Base-by-base conservation (phyloP, 2,888 invertebrate genomes). In the Synergus umbraculus region DNA sequence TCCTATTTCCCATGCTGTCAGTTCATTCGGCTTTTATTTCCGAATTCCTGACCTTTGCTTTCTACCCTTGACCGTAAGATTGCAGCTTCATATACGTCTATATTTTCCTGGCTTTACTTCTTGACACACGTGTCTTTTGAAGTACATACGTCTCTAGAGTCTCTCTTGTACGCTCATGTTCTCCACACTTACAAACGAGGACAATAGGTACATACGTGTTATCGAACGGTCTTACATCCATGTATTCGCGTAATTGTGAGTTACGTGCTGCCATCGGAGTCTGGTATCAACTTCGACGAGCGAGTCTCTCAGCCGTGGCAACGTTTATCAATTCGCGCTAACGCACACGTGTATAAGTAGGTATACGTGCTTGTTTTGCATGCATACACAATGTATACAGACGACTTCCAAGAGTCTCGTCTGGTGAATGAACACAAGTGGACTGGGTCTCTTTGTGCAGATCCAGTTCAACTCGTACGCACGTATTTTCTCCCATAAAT, bases 271-370 rank as follows among this genome's bases (percentile, higher is more conserved):
- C 77, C 43, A 73, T 79, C 60, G 77, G 76, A 78, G 78, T 76
- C 76, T 66, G 78, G 77, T 76, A 82, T 77, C 78, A 77, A 63
- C 78, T 41, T 41, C 65, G 37, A 15, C 8, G 41, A 65, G 73
- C 22, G 22, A 77, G 78, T 54, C 78, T 58, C 65, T 60, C n/a
- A 37, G 78, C 58, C 46, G 64, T 65, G 60, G 15, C 13, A 78
- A 79, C 80, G 80, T 80, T 82, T 82, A 82, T 82, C 78, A 82
- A 80, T 78, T 78, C 80, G 76, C 73, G 80, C 77, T 69, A 80
- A 82, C 78, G 82, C 82, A 65, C 67, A 82, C 77, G 78, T 80
- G 78, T 69, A 22, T 22, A 22, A 66, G 67, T 78, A 73, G 46
- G 79, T 77, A 79, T 79, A 66, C 77, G 81, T 65, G 77, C 81